phyloP scores from a whole-genome alignment of 2,888 invertebrate genomes.

The Plusia festucae region DNA sequence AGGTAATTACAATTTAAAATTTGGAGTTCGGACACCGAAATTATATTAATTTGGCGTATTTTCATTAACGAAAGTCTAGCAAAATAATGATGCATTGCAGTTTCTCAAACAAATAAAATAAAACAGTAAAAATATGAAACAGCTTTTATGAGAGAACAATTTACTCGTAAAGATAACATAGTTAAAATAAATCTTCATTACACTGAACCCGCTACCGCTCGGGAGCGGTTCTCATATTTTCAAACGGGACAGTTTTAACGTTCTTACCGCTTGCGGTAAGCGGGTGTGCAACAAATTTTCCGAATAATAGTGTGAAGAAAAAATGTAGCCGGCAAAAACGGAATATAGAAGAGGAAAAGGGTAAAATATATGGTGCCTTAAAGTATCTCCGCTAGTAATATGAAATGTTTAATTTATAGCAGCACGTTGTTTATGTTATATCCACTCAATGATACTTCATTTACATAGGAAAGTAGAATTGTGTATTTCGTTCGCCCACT shows the following conservation, averaged over 20 bases:
- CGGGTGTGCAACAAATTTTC: conserved; percentile 79
- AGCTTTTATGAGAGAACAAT: conserved; percentile 63
- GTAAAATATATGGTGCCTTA: conserved; percentile 67
- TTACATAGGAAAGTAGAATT: conserved; percentile 26
- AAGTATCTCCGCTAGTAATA: conserved; percentile 61
- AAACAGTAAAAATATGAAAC: conserved; percentile 51
- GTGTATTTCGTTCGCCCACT: conserved; percentile 22
- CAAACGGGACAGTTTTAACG: conserved; percentile 79
- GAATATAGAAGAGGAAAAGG: conserved; percentile 64
- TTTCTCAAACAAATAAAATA: conserved; percentile 32
- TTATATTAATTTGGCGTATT: conserved; percentile 12
- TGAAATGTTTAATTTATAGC: conserved; percentile 68
- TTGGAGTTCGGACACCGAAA: conserved; percentile 12
- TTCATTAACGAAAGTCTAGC: conserved; percentile 5
- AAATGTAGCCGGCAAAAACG: conserved; percentile 64
- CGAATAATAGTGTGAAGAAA: conserved; percentile 74
- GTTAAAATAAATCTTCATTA: conserved; percentile 85
- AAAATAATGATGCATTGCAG: conserved; percentile 22
- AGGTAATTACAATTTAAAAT: conserved; percentile 42
- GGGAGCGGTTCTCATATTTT: conserved; percentile 81
- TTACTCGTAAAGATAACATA: conserved; percentile 70
- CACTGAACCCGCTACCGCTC: conserved; percentile 75
- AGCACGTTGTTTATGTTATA: conserved; percentile 45
- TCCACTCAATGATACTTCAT: conserved; percentile 41
- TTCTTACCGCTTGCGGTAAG: conserved; percentile 79